Percentiles rank a stretch among this genome's conserved stretches.
Evolutionary conservation across 2,797 vertebrate genomes (phyloP).

Genomic region (Gambusia yucatana): DNA sequence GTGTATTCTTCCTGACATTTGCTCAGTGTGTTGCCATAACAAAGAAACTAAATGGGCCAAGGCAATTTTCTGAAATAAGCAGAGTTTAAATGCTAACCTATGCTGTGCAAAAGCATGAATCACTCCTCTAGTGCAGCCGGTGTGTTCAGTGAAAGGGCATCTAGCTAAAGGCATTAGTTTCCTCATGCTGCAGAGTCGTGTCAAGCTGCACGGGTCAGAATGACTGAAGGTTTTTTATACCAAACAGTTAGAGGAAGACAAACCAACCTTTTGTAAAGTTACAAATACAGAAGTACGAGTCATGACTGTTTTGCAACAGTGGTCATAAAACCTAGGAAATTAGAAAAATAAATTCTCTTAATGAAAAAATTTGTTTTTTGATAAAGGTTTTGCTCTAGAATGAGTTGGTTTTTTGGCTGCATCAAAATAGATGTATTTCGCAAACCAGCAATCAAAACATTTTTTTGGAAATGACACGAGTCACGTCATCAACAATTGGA

Average conservation of each 20-base stretch:
- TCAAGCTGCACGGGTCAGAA: slow-evolving; percentile 9
- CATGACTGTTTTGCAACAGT: background rate
- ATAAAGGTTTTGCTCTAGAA: no score
- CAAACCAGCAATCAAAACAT: no score
- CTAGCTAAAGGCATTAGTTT: slow-evolving; percentile 14
- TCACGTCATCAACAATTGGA: no score
- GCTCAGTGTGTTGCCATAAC: slow-evolving; percentile 13
- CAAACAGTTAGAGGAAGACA: background rate
- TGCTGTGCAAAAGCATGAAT: slow-evolving; percentile 21
- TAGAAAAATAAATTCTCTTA: background rate
- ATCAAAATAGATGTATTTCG: no score
- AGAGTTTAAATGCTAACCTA: slow-evolving; percentile 22
- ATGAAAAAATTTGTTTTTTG: background rate
- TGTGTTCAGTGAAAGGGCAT: slow-evolving; percentile 4
- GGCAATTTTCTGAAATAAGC: slow-evolving; percentile 38
- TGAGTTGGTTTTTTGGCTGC: no score
- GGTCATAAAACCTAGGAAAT: no score
- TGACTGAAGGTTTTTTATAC: background rate
- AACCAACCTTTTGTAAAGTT: background rate
- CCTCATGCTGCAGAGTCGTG: slow-evolving; percentile 1
- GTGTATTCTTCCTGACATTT: slow-evolving; percentile 2
- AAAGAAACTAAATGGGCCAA: slow-evolving; percentile 12
- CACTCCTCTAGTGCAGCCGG: background rate
- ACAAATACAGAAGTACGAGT: background rate
- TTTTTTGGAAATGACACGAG: no score